Conservation (phyloP, 64 coral and sea anemone genomes). For the Pocillopora verrucosa region DNA sequence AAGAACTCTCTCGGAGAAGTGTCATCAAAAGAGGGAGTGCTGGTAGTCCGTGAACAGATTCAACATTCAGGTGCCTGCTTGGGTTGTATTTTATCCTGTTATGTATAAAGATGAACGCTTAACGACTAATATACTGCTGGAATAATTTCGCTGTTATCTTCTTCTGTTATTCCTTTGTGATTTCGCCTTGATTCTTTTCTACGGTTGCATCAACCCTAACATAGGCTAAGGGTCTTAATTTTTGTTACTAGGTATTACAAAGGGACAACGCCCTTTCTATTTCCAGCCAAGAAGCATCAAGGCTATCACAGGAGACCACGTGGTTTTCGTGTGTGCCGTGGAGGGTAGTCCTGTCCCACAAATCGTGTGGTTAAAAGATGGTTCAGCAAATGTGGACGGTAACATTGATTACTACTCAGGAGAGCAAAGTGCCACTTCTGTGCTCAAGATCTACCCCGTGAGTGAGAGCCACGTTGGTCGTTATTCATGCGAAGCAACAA, state of each 20-base stretch:
- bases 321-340: not conserved
- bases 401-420: not conserved
- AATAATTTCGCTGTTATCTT: too few relatives aligned
- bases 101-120: too few relatives aligned
- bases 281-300: not conserved
- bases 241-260: too few relatives aligned
- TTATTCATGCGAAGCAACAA: not conserved
- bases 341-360: not conserved
- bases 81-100: not conserved
- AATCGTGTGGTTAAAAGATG: slow-evolving; percentile 4
- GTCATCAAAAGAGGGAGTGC: not conserved
- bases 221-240: too few relatives aligned
- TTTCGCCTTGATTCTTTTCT: too few relatives aligned
- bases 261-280: not conserved
- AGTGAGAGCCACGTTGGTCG: not conserved
- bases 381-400: not conserved
- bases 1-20: not conserved
- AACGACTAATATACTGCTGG: too few relatives aligned
- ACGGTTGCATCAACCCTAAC: too few relatives aligned
- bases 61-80: not conserved
- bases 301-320: not conserved
- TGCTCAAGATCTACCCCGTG: not conserved
- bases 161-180: too few relatives aligned
- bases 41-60: not conserved
- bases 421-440: not conserved